A percentile compares a stretch with the other conserved stretches of the same genome.
Conservation (phyloP, 2,113 vertebrate genomes). For the Podilymbus podiceps region DNA sequence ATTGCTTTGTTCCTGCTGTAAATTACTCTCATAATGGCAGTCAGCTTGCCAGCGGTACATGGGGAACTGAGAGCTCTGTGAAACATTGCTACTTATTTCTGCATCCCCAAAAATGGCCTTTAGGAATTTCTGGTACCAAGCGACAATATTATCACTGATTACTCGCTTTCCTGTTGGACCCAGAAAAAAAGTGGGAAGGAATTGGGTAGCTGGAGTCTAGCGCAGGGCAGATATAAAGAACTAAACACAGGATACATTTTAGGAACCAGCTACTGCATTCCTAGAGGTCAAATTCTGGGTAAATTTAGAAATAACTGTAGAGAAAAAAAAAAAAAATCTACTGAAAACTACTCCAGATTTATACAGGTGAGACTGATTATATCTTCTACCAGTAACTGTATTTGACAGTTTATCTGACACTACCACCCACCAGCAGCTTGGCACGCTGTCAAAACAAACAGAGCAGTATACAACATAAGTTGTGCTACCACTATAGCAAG, state of each 20-base stretch:
- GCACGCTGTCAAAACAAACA: constrained; percentile 17
- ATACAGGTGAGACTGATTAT: background rate
- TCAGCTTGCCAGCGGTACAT: background rate
- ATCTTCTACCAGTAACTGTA: background rate
- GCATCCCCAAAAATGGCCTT: background rate
- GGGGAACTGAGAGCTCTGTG: background rate
- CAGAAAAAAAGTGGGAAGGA: background rate
- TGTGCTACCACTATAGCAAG: background rate
- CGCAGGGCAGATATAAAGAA: background rate
- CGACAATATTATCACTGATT: background rate
- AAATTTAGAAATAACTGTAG: background rate
- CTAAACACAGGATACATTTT: background rate
- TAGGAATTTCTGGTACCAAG: background rate
- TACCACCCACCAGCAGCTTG: constrained; percentile 1
- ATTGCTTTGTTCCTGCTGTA: background rate
- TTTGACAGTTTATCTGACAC: constrained; percentile 35
- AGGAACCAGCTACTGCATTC: background rate
- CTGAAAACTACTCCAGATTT: background rate
- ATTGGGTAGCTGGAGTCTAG: accelerated
- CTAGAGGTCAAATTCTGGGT: background rate
- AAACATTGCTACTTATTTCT: background rate
- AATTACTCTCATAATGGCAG: background rate
- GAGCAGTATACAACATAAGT: background rate
- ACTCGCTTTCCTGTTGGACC: background rate
- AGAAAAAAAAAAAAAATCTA: background rate